A percentile compares a stretch with the other conserved stretches of the same genome.
phyloP scores from a whole-genome alignment of 2,797 vertebrate species.

The Florisuga fusca region DNA sequence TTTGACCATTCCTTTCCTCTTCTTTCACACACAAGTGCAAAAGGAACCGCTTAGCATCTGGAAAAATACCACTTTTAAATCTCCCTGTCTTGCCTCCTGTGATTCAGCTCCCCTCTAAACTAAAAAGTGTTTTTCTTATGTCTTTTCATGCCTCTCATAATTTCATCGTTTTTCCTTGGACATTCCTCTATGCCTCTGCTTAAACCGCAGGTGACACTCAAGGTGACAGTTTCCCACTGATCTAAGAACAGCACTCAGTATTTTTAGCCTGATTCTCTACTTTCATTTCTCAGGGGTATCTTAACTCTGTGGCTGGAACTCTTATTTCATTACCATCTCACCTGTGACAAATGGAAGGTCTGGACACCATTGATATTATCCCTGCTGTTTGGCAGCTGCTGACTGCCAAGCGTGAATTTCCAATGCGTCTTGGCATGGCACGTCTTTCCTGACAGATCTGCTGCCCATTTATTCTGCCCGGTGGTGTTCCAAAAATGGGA shows the following conservation, averaged over 20 bases:
- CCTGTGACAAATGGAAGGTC: background rate
- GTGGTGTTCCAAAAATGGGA: accelerated
- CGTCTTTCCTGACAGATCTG: background rate
- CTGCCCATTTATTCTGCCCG: background rate
- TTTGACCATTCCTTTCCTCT: background rate
- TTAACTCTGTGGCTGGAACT: background rate
- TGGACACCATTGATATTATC: background rate
- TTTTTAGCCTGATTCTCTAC: background rate
- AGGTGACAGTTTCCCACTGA: background rate
- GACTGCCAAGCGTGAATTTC: background rate
- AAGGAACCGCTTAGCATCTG: background rate
- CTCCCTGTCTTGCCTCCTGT: background rate
- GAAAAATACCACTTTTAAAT: background rate
- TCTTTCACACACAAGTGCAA: accelerated
- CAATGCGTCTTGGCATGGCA: background rate
- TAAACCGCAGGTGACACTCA: background rate
- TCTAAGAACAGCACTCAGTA: background rate
- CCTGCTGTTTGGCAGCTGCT: background rate
- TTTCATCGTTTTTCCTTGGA: background rate
- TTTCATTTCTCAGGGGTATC: background rate
- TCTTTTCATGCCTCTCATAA: background rate
- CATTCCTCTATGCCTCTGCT: background rate
- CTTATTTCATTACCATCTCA: background rate
- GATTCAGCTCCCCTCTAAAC: background rate
- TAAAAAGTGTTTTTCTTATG: background rate